phyloP scores from a whole-genome alignment of 2,888 invertebrate genomes.

The Electrophaes corylata region DNA sequence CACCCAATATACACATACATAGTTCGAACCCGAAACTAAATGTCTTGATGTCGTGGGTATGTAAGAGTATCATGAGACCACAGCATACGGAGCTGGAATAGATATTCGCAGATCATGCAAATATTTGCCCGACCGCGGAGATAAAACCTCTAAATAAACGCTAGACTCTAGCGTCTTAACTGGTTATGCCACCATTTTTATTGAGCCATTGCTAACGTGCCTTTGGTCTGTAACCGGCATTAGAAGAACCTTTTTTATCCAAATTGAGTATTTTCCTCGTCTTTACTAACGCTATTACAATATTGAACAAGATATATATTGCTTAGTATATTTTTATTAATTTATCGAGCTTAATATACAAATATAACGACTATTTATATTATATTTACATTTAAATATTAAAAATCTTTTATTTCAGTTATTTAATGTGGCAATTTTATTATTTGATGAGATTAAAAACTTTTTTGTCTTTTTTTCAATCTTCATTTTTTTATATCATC shows the following conservation, averaged over 20 bases:
- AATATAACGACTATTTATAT: constrained; percentile 30
- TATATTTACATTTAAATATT: constrained; percentile 20
- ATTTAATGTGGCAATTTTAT: not conserved
- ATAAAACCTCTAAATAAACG: too few relatives aligned
- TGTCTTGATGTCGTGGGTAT: too few relatives aligned
- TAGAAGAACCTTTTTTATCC: not conserved
- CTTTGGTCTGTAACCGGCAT: not conserved
- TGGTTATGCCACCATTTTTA: too few relatives aligned
- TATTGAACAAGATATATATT: constrained; percentile 29
- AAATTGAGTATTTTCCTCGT: not conserved
- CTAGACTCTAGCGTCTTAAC: too few relatives aligned
- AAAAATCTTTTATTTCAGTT: constrained; percentile 4
- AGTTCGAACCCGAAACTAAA: too few relatives aligned
- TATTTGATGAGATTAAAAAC: not conserved
- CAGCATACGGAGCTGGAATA: too few relatives aligned
- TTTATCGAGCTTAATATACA: constrained; percentile 30
- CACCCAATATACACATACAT: too few relatives aligned
- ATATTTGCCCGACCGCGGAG: too few relatives aligned
- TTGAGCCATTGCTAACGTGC: too few relatives aligned
- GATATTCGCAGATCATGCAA: too few relatives aligned
- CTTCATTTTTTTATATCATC: not conserved
- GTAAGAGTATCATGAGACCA: too few relatives aligned
- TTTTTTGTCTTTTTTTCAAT: not conserved
- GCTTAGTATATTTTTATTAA: constrained; percentile 16
- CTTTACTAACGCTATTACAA: not conserved